Evolutionary conservation across 1,140 invertebrate genomes (phyloP).

Genomic region (Habropoda laboriosa): DNA sequence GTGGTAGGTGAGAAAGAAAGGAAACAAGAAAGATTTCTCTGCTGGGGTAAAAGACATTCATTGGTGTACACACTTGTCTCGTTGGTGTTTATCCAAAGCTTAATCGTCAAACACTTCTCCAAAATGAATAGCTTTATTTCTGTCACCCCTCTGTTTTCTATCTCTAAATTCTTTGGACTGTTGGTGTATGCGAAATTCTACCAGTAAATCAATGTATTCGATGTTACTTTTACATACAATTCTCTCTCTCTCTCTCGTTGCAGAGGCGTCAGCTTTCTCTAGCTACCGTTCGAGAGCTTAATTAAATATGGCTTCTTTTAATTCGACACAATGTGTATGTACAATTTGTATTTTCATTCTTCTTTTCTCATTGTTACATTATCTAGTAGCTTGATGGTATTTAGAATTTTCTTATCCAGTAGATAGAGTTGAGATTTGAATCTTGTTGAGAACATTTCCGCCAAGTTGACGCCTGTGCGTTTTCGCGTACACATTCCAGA

Average conservation of each 20-base stretch:
- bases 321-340: too few relatives aligned
- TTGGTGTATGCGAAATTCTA: constrained; percentile 8
- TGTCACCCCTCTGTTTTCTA: constrained; percentile 1
- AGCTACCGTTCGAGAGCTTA: neutral
- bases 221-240: too few relatives aligned
- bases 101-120: constrained; percentile 8
- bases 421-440: neutral
- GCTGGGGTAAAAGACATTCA: constrained; percentile 20
- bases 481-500: neutral
- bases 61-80: constrained; percentile 24
- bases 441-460: neutral
- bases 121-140: constrained; percentile 35
- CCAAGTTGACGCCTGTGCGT: constrained; percentile 30
- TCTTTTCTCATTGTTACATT: neutral
- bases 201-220: constrained; percentile 26
- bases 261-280: constrained; percentile 37
- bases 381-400: neutral
- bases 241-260: neutral
- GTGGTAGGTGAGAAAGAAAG: neutral
- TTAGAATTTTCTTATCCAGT: neutral
- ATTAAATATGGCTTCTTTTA: too few relatives aligned
- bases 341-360: too few relatives aligned
- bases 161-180: neutral
- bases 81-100: constrained; percentile 43
- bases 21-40: neutral